Percentiles rank a stretch among this genome's conserved stretches.
Evolutionary conservation across 2,797 vertebrate genomes (phyloP).

Genomic region (Philypnodon macrostomus): DNA sequence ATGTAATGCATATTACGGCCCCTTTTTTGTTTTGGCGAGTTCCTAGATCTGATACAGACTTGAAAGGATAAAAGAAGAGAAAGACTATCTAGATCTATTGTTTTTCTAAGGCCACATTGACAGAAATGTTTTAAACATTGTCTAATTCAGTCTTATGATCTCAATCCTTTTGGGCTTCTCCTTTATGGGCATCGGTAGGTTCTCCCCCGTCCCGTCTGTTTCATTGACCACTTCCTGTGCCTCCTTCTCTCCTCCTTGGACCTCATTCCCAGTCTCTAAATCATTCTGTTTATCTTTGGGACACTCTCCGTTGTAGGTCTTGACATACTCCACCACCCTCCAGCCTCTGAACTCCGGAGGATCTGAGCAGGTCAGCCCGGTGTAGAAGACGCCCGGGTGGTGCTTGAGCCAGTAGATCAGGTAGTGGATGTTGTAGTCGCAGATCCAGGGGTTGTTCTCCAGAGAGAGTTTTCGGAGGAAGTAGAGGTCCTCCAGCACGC

Average conservation of each 20-base stretch:
- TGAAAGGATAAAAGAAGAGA: conserved; percentile 23
- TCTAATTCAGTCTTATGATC: conserved; percentile 75
- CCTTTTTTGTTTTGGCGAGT: too few relatives aligned
- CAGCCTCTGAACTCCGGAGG: conserved; percentile 91
- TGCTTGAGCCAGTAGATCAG: conserved; percentile 96
- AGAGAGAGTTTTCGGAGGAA: conserved; percentile 87
- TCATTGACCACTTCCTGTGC: conserved; percentile 75
- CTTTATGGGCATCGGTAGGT: conserved; percentile 56
- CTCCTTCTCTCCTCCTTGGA: conserved; percentile 51
- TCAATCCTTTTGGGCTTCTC: conserved; percentile 60
- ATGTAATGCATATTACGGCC: too few relatives aligned
- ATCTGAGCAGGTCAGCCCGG: conserved; percentile 84
- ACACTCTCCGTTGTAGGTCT: conserved; percentile 95
- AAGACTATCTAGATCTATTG: conserved; percentile 6
- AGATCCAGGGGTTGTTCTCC: conserved; percentile 92
- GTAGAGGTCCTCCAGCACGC: conserved; percentile 93
- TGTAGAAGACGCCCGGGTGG: conserved; percentile 85
- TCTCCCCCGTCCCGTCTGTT: conserved; percentile 68
- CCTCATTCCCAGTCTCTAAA: conserved; percentile 54
- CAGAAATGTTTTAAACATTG: too few relatives aligned
- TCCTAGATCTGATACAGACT: conserved; percentile 38
- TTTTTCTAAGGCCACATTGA: conserved; percentile 22
- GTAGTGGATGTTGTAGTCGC: conserved; percentile 98
- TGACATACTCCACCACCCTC: conserved; percentile 89
- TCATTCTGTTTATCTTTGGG: conserved; percentile 85